Evolutionary conservation across 2,888 invertebrate species (phyloP).

Genomic region (Carpatolechia fugitivella): DNA sequence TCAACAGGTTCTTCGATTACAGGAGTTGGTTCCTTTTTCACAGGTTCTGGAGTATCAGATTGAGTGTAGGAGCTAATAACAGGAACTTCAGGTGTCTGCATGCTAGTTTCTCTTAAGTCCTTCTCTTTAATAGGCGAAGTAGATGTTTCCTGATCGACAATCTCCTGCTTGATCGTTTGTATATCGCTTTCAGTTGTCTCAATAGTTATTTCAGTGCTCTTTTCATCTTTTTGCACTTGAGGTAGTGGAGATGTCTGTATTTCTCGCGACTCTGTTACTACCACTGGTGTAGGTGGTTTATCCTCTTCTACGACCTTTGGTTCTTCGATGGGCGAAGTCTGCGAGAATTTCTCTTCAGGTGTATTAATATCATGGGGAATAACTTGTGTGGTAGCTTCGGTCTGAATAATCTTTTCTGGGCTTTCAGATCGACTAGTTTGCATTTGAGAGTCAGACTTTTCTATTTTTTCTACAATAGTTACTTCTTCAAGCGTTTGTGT

Average conservation of each 20-base stretch:
- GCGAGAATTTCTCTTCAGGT: conserved; percentile 71
- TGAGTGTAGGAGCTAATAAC: conserved; percentile 63
- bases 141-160: conserved; percentile 58
- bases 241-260: conserved; percentile 78
- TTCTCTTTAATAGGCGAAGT: conserved; percentile 56
- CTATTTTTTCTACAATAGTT: conserved; percentile 53
- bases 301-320: conserved; percentile 35
- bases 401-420: conserved; percentile 53
- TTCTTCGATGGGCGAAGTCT: conserved; percentile 60
- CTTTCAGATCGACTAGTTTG: conserved; percentile 64
- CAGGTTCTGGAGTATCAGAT: conserved; percentile 55
- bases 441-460: conserved; percentile 59
- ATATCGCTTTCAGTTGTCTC: conserved; percentile 63
- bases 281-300: conserved; percentile 49
- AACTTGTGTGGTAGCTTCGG: conserved; percentile 80
- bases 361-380: conserved; percentile 53
- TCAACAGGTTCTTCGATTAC: conserved; percentile 18
- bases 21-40: conserved; percentile 23
- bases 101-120: conserved; percentile 52
- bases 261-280: conserved; percentile 68
- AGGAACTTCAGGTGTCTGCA: conserved; percentile 61
- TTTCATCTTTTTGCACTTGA: conserved; percentile 51
- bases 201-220: conserved; percentile 57
- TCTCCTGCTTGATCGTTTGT: conserved; percentile 55
- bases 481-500: conserved; percentile 63